Evolutionary conservation across 2,888 invertebrate species (phyloP).

Genomic region (Halocaridina rubra): DNA sequence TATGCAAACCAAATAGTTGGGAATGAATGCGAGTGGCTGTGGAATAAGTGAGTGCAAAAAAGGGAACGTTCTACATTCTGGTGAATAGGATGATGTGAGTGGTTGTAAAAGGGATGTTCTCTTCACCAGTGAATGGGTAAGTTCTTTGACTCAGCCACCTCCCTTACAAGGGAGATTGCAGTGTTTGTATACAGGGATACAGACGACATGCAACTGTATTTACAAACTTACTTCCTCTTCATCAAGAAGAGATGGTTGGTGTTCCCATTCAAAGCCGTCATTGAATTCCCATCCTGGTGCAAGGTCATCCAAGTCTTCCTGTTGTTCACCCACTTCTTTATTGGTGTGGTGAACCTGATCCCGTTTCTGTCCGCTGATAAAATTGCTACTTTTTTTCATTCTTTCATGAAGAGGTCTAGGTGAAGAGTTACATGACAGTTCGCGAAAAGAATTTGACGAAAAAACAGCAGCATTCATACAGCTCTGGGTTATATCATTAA

Average conservation of each 20-base stretch:
- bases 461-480: neutral
- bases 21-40: too few relatives aligned
- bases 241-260: constrained; percentile 9
- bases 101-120: too few relatives aligned
- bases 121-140: too few relatives aligned
- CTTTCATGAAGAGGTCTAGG: constrained; percentile 42
- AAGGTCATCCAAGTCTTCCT: constrained; percentile 57
- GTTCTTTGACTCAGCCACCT: too few relatives aligned
- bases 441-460: neutral
- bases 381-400: constrained; percentile 13
- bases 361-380: neutral
- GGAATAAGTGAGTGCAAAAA: too few relatives aligned
- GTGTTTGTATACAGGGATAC: too few relatives aligned
- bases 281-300: constrained; percentile 61
- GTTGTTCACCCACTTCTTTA: neutral
- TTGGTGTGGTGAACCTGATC: neutral
- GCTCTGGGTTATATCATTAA: neutral
- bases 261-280: constrained; percentile 62
- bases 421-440: neutral
- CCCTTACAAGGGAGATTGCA: too few relatives aligned
- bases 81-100: too few relatives aligned
- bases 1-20: too few relatives aligned
- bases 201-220: too few relatives aligned
- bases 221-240: constrained; percentile 38
- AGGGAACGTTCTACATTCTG: too few relatives aligned